phyloP scores from a whole-genome alignment of 2,113 vertebrate species.

The chimpanzee (Pan troglodytes) region NHGRI_mPanTro3-v2.1_pri NC_072416.2:75806501-75807000 shows the following conservation, averaged over 20 bases:
- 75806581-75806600: no score
- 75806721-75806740: background rate
- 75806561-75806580: no score
- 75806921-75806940: no score
- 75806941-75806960: background rate
- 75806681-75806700: background rate
- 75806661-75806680: background rate
- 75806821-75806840: no score
- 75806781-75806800: background rate
- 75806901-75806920: background rate
- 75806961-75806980: background rate
- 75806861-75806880: background rate
- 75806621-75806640: background rate
- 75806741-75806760: background rate
- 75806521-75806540: no score
- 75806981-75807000: background rate
- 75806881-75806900: background rate
- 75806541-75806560: no score
- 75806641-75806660: background rate
- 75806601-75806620: background rate
- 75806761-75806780: background rate
- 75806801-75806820: background rate
- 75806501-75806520: no score
- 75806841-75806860: rapidly evolving
- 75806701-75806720: background rate